phyloP scores from a whole-genome alignment of 2,113 vertebrate genomes.

The Amphilophus citrinellus region DNA sequence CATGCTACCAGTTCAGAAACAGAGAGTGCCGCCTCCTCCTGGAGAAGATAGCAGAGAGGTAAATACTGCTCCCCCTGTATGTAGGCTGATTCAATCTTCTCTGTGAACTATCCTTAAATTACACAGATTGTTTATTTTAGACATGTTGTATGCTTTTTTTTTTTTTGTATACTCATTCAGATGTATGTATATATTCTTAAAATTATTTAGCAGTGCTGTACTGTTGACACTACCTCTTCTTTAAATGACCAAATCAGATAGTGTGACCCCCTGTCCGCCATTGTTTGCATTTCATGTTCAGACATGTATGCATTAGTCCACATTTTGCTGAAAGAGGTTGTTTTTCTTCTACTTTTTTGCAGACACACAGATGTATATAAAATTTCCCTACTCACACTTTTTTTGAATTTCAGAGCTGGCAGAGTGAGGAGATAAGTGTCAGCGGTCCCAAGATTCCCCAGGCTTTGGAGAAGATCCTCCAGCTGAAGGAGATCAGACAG shows the following conservation, averaged over 20 bases:
- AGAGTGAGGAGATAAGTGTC: conserved; percentile 85
- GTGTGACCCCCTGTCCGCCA: neutral
- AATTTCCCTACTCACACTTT: neutral
- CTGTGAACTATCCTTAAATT: neutral
- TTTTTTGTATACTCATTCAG: no score
- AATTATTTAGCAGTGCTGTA: no score
- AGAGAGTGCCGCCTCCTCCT: conserved; percentile 86
- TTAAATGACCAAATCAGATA: neutral
- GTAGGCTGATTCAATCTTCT: neutral
- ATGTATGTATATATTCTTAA: neutral
- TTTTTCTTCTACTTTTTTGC: neutral
- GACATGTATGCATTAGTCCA: neutral
- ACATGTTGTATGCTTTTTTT: no score
- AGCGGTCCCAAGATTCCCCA: conserved; percentile 92
- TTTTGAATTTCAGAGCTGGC: conserved; percentile 67
- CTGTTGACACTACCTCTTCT: neutral
- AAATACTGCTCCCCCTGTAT: accelerated
- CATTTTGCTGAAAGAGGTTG: neutral
- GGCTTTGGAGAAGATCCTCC: conserved; percentile 93
- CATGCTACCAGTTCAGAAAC: conserved; percentile 77
- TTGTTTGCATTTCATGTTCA: neutral
- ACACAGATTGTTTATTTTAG: neutral
- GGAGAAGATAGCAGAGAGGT: conserved; percentile 91
- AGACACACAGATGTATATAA: accelerated
- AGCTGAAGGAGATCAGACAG: conserved; percentile 93